Base-by-base conservation (phyloP, 2,113 vertebrate genomes). In the Triplophysa tibetana region DNA sequence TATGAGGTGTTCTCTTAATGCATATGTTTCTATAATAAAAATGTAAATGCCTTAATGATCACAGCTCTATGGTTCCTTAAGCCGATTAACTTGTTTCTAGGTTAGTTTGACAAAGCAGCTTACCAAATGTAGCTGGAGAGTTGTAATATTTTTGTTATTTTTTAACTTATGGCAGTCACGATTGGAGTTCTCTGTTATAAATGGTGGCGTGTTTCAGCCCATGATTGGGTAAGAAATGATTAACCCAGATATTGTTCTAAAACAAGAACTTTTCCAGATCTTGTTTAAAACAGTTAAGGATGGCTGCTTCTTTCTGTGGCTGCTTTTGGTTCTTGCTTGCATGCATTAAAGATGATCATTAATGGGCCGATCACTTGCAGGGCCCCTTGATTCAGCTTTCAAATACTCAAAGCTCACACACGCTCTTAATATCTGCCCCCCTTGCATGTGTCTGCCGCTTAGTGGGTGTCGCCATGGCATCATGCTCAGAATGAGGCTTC, bases 401-500 rank as follows among this genome's bases (percentile, higher is more conserved):
- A 73, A 78, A 77, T 64, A 16, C 82, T 83, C 83, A 82, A 68
- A 81, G 68, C 13, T 78, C 23, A 45, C 43, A 45, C 84, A 75
- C 80, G 82, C 84, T 79, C 83, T 70, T 19, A 56, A 81, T 83
- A 75, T 60, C 87, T 75, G 76, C 86, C 83, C 85, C 83, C 80
- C 84, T 85, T 86, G 73, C 88, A 90, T 89, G 85, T 87, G 85
- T 81, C 68, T 67, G 82, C 86, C 82, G 88, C 88, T 89, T 85
- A 91, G 88, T 91, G 85, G 90, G 88, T 87, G 86, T 94, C 92
- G 86, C 92, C 91, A 85, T 90, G 91, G 90, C 81, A 88, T 85
- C 88, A 78, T 82, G 84, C 87, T 91, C 89, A 90, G 91, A 90
- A 80, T 83, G 88, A 94, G 91, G 92, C 93, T 94, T 96, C 89